These are phyloP conservation scores for Chelmon rostratus DNA, from an alignment of 2,797 vertebrate species.

Conservation along the genomic window DNA sequence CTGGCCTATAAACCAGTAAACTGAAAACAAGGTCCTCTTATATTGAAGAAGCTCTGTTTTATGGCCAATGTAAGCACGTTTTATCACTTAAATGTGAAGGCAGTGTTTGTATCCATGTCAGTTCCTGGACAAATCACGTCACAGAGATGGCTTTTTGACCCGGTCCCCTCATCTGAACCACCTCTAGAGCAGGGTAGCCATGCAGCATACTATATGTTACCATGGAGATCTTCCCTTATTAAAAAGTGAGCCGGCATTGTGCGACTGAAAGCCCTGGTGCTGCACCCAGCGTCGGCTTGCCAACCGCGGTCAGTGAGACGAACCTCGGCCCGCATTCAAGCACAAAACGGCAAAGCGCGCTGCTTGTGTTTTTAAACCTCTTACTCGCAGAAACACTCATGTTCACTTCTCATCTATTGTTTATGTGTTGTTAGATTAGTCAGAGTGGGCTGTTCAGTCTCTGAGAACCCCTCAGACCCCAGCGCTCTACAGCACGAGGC, in stretches of 20 bases:
- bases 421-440: slow-evolving; percentile 68
- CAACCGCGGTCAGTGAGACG: slow-evolving; percentile 28
- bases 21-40: background rate
- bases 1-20: background rate
- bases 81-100: background rate
- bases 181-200: slow-evolving; percentile 10
- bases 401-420: slow-evolving; percentile 64
- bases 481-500: slow-evolving; percentile 38
- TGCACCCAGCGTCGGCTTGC: slow-evolving; percentile 28
- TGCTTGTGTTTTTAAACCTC: slow-evolving; percentile 39
- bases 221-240: slow-evolving; percentile 57
- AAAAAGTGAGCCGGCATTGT: slow-evolving; percentile 33
- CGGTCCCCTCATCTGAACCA: slow-evolving; percentile 1
- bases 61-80: background rate
- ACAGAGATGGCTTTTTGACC: slow-evolving; percentile 9
- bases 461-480: slow-evolving; percentile 51
- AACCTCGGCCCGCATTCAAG: slow-evolving; percentile 43
- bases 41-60: background rate
- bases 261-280: slow-evolving; percentile 28
- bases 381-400: slow-evolving; percentile 44
- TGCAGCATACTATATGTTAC: slow-evolving; percentile 58
- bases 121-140: slow-evolving; percentile 6
- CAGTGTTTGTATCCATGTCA: background rate
- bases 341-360: slow-evolving; percentile 40
- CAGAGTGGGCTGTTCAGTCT: slow-evolving; percentile 53